phyloP scores from a whole-genome alignment of 2,113 vertebrate species.

The Hipposideros armiger region DNA sequence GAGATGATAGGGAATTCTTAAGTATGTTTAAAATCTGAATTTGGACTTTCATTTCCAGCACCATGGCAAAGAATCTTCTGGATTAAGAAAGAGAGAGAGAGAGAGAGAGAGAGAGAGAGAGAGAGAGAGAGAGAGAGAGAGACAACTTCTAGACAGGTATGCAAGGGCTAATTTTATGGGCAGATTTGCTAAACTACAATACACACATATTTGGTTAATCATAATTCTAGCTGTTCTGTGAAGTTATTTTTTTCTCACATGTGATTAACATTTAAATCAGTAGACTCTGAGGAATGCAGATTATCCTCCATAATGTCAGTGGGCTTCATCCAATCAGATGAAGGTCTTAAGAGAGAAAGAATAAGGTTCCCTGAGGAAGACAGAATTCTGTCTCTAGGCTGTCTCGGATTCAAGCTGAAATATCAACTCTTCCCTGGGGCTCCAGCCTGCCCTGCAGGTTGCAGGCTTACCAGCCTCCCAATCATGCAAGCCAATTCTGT shows the following conservation, averaged over 20 bases:
- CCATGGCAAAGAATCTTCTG: background rate
- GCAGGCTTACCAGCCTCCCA: background rate
- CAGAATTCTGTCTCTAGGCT: background rate
- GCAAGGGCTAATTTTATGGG: background rate
- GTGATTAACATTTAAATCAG: slow-evolving; percentile 23
- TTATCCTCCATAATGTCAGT: background rate
- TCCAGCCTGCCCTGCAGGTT: background rate
- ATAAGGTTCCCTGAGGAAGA: background rate
- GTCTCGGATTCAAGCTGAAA: background rate
- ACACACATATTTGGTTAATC: background rate
- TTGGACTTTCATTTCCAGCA: background rate
- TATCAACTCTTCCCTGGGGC: background rate
- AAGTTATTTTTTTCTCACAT: background rate
- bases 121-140: background rate
- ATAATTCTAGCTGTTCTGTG: background rate
- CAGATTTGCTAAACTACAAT: background rate
- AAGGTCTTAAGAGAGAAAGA: slow-evolving; percentile 8
- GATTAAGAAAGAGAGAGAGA: background rate
- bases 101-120: background rate
- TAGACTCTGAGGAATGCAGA: background rate
- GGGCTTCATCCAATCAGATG: background rate
- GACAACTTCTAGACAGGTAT: background rate
- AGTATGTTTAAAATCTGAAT: slow-evolving; percentile 31
- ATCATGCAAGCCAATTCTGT: background rate
- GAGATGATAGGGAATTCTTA: background rate